Evolutionary conservation across 30 jellyfish, hydroid and myxozoan species (phyloP), one percentile per base, ranked within the genome.

Genomic region (Catostylus mosaicus): DNA sequence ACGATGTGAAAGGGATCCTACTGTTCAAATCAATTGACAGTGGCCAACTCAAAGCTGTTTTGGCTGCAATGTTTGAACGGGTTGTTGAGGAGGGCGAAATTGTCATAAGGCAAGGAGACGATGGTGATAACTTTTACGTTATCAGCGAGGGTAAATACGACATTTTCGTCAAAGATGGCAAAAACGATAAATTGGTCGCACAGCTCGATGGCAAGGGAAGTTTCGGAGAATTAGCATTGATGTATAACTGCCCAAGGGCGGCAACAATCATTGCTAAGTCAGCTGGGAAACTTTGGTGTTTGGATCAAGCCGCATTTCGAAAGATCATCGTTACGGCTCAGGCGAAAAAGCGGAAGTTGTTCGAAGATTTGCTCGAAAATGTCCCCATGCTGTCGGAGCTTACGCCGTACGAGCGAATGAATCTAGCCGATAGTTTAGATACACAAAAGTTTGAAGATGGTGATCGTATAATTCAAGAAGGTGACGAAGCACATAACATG

Each of bases 51-150:
- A 45, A 65, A 38, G 72, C 87, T 43, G 91, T 93, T 35, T 64
- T 93, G 16, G 75, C 59, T 31, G 98, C 98, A 31, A 93, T 93
- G 98, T 93, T 93, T 80, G 97, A 93, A 64, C 90, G 96, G 67
- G 70, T 59, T 32, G 98, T 93, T 80, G 69, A 54, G 73, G 84
- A 86, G 71, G 88, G 93, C 67, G 98, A 93, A 40, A 66, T 77
- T 27, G 96, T 93, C 30, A 93, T 93, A 46, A 56, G 83, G 52
- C 98, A 93, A 82, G 98, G 98, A 37, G 98, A 93, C 63, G 98
- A 93, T 71, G 98, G 98, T 59, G 98, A 93, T 67, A 93, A 93
- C 75, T 93, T 93, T 60, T 93, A 93, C 47, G 95, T 93, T 78
- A 86, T 93, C 73, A 96, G 92, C 51, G 90, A 93, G 31, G 98